Percentiles rank a stretch among this genome's conserved stretches.
These are phyloP conservation scores for Sceloporus tristichus DNA, from an alignment of 2,113 vertebrate species.

Conservation along the genomic window DNA sequence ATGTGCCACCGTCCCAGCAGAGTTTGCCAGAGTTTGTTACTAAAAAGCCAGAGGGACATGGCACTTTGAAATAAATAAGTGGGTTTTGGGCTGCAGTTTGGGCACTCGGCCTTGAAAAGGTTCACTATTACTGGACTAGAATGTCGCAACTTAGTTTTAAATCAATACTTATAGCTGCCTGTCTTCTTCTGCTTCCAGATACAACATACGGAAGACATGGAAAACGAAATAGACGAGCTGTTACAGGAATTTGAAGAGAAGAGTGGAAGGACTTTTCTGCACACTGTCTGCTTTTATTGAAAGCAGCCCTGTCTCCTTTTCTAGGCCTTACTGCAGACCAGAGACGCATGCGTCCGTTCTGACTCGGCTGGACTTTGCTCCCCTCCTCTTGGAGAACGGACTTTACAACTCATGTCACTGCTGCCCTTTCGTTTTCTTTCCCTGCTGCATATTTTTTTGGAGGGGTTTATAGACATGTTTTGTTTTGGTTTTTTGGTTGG, in stretches of 20 bases:
- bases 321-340: conserved; percentile 69
- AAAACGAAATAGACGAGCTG: conserved; percentile 98
- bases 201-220: conserved; percentile 98
- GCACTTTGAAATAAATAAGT: no score
- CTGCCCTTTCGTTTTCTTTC: background rate
- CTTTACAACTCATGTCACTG: conserved; percentile 25
- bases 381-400: conserved; percentile 15
- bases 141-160: background rate
- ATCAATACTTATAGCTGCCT: background rate
- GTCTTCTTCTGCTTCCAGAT: conserved; percentile 80
- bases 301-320: conserved; percentile 53
- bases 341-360: conserved; percentile 71
- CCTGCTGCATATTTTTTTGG: background rate
- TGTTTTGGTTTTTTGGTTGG: conserved; percentile 34
- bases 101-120: no score
- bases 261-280: conserved; percentile 94
- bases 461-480: background rate
- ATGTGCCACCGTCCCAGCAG: no score
- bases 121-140: background rate
- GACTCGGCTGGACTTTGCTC: conserved; percentile 65
- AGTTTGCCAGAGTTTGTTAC: no score
- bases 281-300: conserved; percentile 98
- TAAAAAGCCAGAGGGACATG: no score
- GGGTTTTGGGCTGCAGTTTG: no score
- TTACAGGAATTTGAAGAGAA: conserved; percentile 99